Percentiles rank a stretch among this genome's conserved stretches.
Evolutionary conservation across 2,888 invertebrate species (phyloP).

Genomic region (Drosophila peninsularis): DNA sequence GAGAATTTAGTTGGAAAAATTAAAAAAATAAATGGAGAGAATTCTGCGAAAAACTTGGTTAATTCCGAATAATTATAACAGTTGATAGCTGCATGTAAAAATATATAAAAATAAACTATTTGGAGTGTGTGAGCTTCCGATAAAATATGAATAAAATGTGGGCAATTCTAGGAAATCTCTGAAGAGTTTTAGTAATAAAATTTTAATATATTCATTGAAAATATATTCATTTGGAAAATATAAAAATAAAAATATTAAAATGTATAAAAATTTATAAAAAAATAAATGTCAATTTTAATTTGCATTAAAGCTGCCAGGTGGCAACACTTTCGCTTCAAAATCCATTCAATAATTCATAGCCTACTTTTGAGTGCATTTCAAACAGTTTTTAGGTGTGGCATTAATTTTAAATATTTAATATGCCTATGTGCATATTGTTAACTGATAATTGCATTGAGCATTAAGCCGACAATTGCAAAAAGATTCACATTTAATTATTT

Average conservation of each 20-base stretch:
- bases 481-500: conserved; percentile 12
- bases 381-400: neutral
- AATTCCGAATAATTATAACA: neutral
- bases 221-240: neutral
- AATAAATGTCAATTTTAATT: too few relatives aligned
- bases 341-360: neutral
- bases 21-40: neutral
- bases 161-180: too few relatives aligned
- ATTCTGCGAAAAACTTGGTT: neutral
- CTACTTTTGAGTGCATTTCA: conserved; percentile 6
- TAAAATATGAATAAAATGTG: too few relatives aligned
- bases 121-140: neutral
- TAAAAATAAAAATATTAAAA: neutral
- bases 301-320: neutral
- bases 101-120: neutral
- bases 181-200: too few relatives aligned
- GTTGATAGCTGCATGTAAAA: neutral
- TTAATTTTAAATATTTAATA: neutral
- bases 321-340: neutral
- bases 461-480: conserved; percentile 16
- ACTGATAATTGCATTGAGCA: neutral
- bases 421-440: neutral
- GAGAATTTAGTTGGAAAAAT: neutral
- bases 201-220: neutral
- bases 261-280: too few relatives aligned